Evolutionary conservation across 2,113 vertebrate species (phyloP), one percentile per base, ranked within the genome.

Genomic region (Periophthalmodon schlosseri): DNA sequence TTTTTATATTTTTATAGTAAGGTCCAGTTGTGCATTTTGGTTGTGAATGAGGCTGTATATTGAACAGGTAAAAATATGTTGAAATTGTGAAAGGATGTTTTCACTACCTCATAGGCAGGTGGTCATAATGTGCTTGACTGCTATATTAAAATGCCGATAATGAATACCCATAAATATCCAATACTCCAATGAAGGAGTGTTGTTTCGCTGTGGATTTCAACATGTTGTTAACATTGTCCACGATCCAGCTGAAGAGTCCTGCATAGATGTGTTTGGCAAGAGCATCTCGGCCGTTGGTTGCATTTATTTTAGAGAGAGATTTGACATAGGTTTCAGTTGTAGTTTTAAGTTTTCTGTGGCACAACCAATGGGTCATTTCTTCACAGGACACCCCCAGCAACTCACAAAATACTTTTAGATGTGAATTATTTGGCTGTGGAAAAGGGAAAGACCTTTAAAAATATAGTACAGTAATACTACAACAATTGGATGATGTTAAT

Each of bases 121-220:
- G 20, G 3, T 21, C n/a, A 56, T 56, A 9, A n/a, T 56, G 52
- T 56, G 20, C 54, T n/a, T 23, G 18, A 11, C n/a, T 57, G n/a
- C 70, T 1, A 10, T 15, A 75, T 58, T 23, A 68, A 50, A 11
- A 0, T 63, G 11, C 54, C 15, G 10, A 76, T 65, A 36, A 69
- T 74, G 91, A 94, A 82, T 77, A 98, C 98, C 98, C 98, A 0
- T 99, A 99, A 80, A 99, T 99, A 81, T 99, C 98, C 18, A 99
- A 90, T 46, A 99, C 97, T 0, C 98, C 98, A 57, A 99, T 98
- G 79, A 99, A 99, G 7, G 95, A 98, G 85, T 95, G 94, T 56
- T 96, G 96, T 28, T 95, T 97, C 23, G 90, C 85, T 46, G 94
- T 70, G 34, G 96, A 94, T 0, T 93, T 95, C 68, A 99, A 94